phyloP scores from a whole-genome alignment of 2,888 invertebrate genomes.

The Trilocha varians region DNA sequence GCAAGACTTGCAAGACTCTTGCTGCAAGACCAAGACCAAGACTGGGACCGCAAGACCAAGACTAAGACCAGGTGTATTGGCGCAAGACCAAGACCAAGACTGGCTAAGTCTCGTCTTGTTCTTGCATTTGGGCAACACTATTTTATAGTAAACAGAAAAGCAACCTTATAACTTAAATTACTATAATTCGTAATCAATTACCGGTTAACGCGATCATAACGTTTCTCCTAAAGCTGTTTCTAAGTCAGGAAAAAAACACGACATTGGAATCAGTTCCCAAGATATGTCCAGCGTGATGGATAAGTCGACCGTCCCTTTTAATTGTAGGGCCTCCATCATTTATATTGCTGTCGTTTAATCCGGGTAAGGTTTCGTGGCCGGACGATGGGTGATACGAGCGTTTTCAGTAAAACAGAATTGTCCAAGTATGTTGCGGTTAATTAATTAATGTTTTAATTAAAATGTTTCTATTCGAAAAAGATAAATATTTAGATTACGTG shows the following conservation, averaged over 20 bases:
- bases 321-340: constrained; percentile 52
- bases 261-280: constrained; percentile 33
- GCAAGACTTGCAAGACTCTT: too few species aligned
- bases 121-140: too few species aligned
- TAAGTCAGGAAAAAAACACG: constrained; percentile 3
- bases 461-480: too few species aligned
- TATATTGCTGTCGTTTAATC: constrained; percentile 56
- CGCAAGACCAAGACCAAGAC: too few species aligned
- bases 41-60: too few species aligned
- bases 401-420: background rate
- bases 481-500: too few species aligned
- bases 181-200: background rate
- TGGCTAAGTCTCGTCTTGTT: too few species aligned
- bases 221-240: background rate
- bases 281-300: constrained; percentile 44
- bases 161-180: too few species aligned
- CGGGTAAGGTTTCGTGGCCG: constrained; percentile 17
- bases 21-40: too few species aligned
- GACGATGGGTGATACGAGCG: constrained; percentile 4
- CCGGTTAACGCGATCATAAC: background rate
- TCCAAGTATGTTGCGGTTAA: background rate
- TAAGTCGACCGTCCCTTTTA: constrained; percentile 34
- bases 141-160: too few species aligned
- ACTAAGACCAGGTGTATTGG: too few species aligned
- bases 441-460: too few species aligned